Conservation (phyloP, 2,113 vertebrate species). For the Myxocyprinus asiaticus region DNA sequence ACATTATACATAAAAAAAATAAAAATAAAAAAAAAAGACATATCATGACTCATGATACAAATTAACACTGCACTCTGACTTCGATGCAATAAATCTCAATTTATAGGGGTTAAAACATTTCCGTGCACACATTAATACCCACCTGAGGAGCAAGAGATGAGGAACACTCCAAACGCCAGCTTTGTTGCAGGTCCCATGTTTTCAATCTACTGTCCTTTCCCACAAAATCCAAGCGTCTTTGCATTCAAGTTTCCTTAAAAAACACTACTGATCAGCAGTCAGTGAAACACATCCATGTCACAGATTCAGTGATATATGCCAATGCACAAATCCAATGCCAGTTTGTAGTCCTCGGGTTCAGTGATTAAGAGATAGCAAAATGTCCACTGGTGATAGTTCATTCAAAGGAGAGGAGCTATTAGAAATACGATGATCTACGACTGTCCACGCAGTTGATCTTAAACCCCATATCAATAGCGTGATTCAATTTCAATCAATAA, state of each 20-base stretch:
- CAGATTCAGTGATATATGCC: constrained; percentile 20
- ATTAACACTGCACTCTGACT: not conserved
- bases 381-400: constrained; percentile 14
- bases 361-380: not conserved
- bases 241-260: constrained; percentile 20
- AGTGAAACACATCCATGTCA: constrained; percentile 46
- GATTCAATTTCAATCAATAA: not conserved
- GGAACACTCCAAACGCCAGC: constrained; percentile 91
- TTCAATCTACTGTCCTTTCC: constrained; percentile 35
- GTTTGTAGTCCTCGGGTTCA: constrained; percentile 8
- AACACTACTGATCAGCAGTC: constrained; percentile 7
- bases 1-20: constrained; percentile 4
- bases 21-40: too few relatives aligned
- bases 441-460: not conserved
- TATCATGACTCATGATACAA: not conserved
- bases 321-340: constrained; percentile 27
- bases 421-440: not conserved
- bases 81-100: not conserved
- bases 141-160: constrained; percentile 97
- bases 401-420: not conserved
- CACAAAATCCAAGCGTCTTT: constrained; percentile 25
- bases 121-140: constrained; percentile 58
- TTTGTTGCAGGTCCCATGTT: constrained; percentile 93
- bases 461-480: not conserved
- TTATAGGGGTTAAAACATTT: not conserved